These are phyloP conservation scores for Cephus spinipes DNA, from an alignment of 2,888 invertebrate genomes.

Conservation along the genomic window DNA sequence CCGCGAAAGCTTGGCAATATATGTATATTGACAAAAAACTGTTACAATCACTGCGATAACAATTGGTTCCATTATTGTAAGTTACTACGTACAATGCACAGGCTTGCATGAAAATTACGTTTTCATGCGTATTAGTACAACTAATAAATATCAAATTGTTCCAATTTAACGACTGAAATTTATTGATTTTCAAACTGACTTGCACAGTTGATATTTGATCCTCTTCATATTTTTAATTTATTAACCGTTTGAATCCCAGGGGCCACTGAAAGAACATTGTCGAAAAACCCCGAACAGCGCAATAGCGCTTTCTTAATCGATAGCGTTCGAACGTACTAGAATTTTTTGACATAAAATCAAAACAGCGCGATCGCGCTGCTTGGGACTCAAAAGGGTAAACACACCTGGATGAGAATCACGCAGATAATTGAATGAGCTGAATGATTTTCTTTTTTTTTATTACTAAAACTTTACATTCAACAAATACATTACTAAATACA, in stretches of 20 bases:
- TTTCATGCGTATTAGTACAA: not conserved
- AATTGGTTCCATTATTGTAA: constrained; percentile 3
- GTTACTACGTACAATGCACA: not conserved
- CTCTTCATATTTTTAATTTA: not conserved
- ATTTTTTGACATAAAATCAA: no score
- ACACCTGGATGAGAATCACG: not conserved
- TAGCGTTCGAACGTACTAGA: no score
- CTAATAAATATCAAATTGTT: not conserved
- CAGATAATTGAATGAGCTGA: no score
- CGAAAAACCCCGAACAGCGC: no score
- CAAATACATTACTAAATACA: constrained; percentile 30
- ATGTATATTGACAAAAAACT: not conserved
- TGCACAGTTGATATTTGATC: not conserved
- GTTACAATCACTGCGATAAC: not conserved
- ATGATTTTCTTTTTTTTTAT: constrained; percentile 22
- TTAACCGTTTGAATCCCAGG: no score
- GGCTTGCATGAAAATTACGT: not conserved
- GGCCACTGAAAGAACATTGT: no score
- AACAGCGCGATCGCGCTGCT: no score
- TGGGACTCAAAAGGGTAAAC: not conserved
- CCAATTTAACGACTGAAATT: not conserved
- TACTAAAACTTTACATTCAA: constrained; percentile 36
- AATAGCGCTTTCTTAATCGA: no score
- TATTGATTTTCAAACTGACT: not conserved
- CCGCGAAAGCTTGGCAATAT: not conserved